Conservation (phyloP, 2,888 invertebrate genomes). For the Rhamphomyia laevipes region DNA sequence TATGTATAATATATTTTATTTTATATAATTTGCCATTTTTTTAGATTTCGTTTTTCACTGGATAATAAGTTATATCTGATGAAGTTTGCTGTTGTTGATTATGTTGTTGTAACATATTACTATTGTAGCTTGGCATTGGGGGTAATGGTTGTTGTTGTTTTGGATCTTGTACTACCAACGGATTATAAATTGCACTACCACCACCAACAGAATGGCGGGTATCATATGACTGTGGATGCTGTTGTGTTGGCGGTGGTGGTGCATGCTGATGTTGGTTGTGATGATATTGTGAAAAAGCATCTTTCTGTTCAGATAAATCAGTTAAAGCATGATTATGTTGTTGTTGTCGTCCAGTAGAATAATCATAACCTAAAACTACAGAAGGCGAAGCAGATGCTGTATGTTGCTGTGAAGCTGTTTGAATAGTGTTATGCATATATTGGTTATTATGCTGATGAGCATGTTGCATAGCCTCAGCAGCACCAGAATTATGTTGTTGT, state of each 20-base stretch:
- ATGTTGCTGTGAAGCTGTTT: background rate
- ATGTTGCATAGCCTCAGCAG: background rate
- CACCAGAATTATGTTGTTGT: conserved; percentile 16
- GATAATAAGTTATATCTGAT: conserved; percentile 33
- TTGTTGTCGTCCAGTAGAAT: conserved; percentile 16
- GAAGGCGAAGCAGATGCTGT: background rate
- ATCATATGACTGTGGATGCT: background rate
- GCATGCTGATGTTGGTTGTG: conserved; percentile 15
- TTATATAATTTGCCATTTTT: background rate
- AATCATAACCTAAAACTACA: background rate
- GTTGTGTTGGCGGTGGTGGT: background rate
- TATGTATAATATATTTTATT: background rate
- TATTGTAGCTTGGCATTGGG: conserved; percentile 35
- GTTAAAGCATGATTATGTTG: conserved; percentile 16
- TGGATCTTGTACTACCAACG: conserved; percentile 14
- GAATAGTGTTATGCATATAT: background rate
- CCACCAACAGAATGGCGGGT: background rate
- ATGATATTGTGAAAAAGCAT: conserved; percentile 22
- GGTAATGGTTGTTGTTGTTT: conserved; percentile 20
- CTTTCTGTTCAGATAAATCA: conserved; percentile 6
- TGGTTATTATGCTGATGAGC: background rate
- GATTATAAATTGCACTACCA: conserved; percentile 10
- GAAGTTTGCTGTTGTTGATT: conserved; percentile 21
- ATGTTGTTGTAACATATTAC: conserved; percentile 30
- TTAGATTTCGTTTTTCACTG: conserved; percentile 31